phyloP scores from a whole-genome alignment of 2,113 vertebrate genomes.

The Chaetodon auriga region DNA sequence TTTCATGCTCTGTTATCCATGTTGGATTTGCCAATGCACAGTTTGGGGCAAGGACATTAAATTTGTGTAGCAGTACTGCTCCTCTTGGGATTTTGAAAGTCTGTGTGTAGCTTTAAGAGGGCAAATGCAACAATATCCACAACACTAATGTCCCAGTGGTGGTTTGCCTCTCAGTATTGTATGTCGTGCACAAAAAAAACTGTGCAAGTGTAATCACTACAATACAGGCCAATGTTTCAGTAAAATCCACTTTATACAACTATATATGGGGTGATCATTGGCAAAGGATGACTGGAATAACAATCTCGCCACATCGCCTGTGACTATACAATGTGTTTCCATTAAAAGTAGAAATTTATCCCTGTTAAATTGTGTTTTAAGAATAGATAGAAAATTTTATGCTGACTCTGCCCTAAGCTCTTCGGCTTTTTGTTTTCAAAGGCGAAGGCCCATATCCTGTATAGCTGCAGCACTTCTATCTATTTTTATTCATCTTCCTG shows the following conservation, averaged over 20 bases:
- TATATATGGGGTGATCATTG: background rate
- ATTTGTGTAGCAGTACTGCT: background rate
- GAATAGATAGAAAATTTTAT: background rate
- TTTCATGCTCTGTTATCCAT: conserved; percentile 2
- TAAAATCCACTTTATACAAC: background rate
- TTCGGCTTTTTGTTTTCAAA: background rate
- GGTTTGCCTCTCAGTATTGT: background rate
- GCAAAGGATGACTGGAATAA: background rate
- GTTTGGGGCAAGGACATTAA: background rate
- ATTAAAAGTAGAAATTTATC: background rate
- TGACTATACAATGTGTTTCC: background rate
- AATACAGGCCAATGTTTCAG: background rate
- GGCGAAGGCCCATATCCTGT: background rate
- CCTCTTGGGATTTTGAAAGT: background rate
- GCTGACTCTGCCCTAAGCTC: background rate
- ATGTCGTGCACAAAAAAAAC: background rate
- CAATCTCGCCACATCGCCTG: background rate
- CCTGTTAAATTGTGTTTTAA: background rate
- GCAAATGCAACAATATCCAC: background rate
- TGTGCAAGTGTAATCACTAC: background rate
- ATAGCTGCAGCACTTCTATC: background rate
- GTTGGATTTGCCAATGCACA: conserved; percentile 3
- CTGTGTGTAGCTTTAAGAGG: background rate
- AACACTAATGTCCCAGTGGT: background rate
- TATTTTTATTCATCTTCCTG: background rate